Evolutionary conservation across 1,140 invertebrate species (phyloP).

Genomic region (Lepeophtheirus salmonis): DNA sequence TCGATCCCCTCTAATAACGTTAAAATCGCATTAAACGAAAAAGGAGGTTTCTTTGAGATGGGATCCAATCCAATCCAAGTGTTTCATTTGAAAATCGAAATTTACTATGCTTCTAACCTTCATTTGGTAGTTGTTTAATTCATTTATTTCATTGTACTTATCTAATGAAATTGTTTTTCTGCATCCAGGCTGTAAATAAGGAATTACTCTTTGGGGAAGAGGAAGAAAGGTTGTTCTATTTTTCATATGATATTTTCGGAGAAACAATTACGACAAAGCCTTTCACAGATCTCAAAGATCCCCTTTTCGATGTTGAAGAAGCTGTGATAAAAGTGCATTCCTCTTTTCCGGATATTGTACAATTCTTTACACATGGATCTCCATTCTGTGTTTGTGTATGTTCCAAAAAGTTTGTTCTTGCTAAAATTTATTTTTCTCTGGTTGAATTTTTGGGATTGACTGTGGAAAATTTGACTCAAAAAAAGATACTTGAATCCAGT

Average conservation of each 20-base stretch:
- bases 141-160: too few species aligned
- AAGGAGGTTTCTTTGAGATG: not conserved
- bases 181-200: not conserved
- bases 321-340: not conserved
- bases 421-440: not conserved
- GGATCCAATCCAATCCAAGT: not conserved
- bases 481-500: constrained; percentile 5
- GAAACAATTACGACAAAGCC: not conserved
- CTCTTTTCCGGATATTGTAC: not conserved
- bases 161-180: too few species aligned
- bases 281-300: constrained; percentile 18
- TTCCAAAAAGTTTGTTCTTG: not conserved
- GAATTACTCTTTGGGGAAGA: not conserved
- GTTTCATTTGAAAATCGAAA: not conserved
- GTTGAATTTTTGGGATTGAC: not conserved
- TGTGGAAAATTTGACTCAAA: not conserved
- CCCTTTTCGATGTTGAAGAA: constrained; percentile 1
- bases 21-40: not conserved
- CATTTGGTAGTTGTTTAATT: too few species aligned
- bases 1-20: too few species aligned
- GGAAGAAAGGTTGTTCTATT: not conserved
- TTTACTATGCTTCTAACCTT: not conserved
- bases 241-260: not conserved
- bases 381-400: not conserved
- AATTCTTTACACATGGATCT: not conserved